Evolutionary conservation across 2,888 invertebrate genomes (phyloP).

Genomic region (Nephrocerus scutellatus): DNA sequence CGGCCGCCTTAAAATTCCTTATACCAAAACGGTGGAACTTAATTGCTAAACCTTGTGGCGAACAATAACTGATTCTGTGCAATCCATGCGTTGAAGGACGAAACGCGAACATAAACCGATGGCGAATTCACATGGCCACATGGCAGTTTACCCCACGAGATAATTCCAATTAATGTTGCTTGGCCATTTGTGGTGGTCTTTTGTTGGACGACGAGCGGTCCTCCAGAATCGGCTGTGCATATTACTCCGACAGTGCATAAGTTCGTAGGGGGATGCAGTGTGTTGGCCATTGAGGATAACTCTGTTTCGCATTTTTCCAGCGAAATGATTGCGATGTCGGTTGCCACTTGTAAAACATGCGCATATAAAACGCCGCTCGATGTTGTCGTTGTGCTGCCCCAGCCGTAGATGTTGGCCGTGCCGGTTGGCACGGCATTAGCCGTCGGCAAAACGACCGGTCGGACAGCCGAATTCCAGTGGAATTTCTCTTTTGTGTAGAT

Average conservation of each 20-base stretch:
- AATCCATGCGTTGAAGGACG: conserved; percentile 46
- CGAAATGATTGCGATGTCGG: conserved; percentile 32
- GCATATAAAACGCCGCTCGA: conserved; percentile 30
- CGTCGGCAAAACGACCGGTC: conserved; percentile 30
- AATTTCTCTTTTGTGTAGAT: conserved; percentile 37
- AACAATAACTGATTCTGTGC: conserved; percentile 30
- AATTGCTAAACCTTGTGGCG: too few relatives aligned
- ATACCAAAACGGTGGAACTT: too few relatives aligned
- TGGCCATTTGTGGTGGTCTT: conserved; percentile 17
- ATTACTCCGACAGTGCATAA: conserved; percentile 35
- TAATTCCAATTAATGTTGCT: conserved; percentile 45
- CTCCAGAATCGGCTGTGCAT: conserved; percentile 43
- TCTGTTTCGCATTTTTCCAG: conserved; percentile 26
- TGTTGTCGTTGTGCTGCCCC: conserved; percentile 41
- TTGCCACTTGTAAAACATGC: conserved; percentile 33
- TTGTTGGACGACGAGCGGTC: conserved; percentile 32
- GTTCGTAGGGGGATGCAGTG: conserved; percentile 30
- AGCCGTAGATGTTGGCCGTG: conserved; percentile 37
- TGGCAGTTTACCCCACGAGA: conserved; percentile 50
- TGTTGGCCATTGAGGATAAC: neutral
- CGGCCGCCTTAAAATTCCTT: too few relatives aligned
- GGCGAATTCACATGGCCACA: conserved; percentile 46
- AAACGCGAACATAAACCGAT: conserved; percentile 49
- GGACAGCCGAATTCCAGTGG: conserved; percentile 33
- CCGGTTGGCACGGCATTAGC: conserved; percentile 28